These are phyloP conservation scores for Caenorhabditis sulstoni DNA, from an alignment of 2,888 invertebrate species.

Conservation along the genomic window DNA sequence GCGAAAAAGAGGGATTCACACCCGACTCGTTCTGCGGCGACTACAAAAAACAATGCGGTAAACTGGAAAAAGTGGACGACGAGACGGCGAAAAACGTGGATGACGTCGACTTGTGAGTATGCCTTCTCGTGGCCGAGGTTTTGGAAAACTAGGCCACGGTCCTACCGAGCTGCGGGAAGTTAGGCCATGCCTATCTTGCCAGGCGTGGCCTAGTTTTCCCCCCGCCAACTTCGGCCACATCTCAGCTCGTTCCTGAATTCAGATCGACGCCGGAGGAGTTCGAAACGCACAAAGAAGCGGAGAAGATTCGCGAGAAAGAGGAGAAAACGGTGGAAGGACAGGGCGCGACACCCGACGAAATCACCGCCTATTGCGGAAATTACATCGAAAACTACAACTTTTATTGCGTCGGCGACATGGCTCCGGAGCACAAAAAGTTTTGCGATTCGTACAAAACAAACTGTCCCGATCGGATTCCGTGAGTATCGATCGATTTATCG, in stretches of 20 bases:
- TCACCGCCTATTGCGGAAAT: conserved; percentile 68
- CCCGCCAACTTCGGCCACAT: neutral
- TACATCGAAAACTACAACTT: conserved; percentile 74
- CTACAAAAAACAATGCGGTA: conserved; percentile 29
- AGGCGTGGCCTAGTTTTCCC: neutral
- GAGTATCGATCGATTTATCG: conserved; percentile 19
- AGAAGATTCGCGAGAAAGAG: conserved; percentile 13
- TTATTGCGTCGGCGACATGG: conserved; percentile 68
- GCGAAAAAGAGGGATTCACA: conserved; percentile 43
- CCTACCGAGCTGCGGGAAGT: no score
- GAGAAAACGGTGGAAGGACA: conserved; percentile 31
- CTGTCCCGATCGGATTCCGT: conserved; percentile 67
- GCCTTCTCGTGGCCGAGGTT: no score
- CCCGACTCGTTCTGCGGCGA: conserved; percentile 32
- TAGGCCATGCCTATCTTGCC: neutral
- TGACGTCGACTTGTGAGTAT: conserved; percentile 37
- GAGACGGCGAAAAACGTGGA: conserved; percentile 31
- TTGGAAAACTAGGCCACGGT: no score
- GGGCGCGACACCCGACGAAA: conserved; percentile 43
- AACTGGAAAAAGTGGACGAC: conserved; percentile 39
- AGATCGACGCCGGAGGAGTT: conserved; percentile 50
- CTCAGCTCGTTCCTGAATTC: neutral
- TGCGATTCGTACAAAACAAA: conserved; percentile 70
- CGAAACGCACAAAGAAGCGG: conserved; percentile 10
- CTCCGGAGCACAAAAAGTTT: conserved; percentile 66